Base-by-base conservation (phyloP, 2,797 vertebrate genomes). In the Pogonophryne albipinna region DNA sequence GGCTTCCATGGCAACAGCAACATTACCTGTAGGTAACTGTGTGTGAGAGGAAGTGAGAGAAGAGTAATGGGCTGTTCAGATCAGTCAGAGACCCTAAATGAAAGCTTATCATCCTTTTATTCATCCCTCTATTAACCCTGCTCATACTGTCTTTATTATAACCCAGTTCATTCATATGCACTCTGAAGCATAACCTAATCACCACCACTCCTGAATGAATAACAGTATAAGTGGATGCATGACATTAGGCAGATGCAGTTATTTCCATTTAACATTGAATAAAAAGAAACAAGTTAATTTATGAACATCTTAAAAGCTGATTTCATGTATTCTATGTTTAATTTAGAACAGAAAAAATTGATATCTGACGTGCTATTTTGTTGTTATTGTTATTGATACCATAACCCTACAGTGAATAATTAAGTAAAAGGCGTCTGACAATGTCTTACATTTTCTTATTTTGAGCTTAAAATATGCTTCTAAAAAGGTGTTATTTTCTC, bases 1-100 rank as follows among this genome's bases (percentile, higher is more conserved):
- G 78, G 89, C 76, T 91, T 70, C 89, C 88, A 92, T 94, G 91
- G 90, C 83, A 94, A 94, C 93, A 74, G 76, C 45, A 83, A 76
- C 67, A 84, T 87, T 83, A 94, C 91, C 91, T 93, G 86, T 90
- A 83, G 14, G 41, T 7, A 6, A 38, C 34, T 1, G 46, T 11
- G 46, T 11, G 51, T 1, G 46, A 9, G 45, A 0, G 56, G 34
- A 38, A 11, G 49, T 10, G 74, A 12, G 63, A 19, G 10, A 23
- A 38, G 58, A 53, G 55, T 75, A 90, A 87, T 82, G 68, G 88
- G 76, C 63, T 80, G 76, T 76, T 87, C 71, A 74, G 66, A 78
- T 89, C 71, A 74, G 73, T 80, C 61, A 27, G 45, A 57, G 47
- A 34, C 61, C 57, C 38, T 19, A 53, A 38, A 65, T 45, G 3